Evolutionary conservation across 2,888 invertebrate genomes (phyloP), one percentile per base, ranked within the genome.

Genomic region (Andrena haemorrhoa): DNA sequence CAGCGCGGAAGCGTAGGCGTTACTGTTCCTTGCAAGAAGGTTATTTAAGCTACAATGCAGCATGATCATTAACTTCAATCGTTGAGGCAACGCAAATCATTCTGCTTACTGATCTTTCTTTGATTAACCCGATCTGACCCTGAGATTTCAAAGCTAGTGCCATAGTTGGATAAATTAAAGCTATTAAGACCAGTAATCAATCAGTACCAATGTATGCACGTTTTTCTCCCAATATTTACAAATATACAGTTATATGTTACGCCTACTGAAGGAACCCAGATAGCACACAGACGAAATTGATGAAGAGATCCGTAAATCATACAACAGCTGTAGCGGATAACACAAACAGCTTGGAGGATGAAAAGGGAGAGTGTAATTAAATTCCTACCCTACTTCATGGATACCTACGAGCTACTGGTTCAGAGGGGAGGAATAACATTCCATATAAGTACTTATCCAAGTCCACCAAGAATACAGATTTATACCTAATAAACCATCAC

Each of bases 401-500:
- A 0, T 33, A 79, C 20, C 6, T 79, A 51, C 0, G 31, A 6
- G 23, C 47, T 1, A 8, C 58, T 16, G 47, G 77, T 64, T 20
- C 81, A 49, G 33, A 79, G 66, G 4, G 61, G 41, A 8, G 7
- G 4, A 0, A 80, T 10, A 16, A 58, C 26, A 35, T 71, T 69
- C 76, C 76, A 26, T 8, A 66, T 6, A 33, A 33, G 6, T 61
- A 66, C 10, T 7, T 68, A 23, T 6, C 41, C 0, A 0, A 20
- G 26, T 1, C 12, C 7, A 0, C n/a, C n/a, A 23, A 8, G 93
- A 93, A 6, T 0, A 93, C 93, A 77, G 93, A 91, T 75, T 94
- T 95, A 93, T 95, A 95, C 87, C 83, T 95, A 49, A 93, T 95
- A 68, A 94, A 95, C 79, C 90, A 88, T 75, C 88, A 90, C 35